Evolutionary conservation across 2,113 vertebrate species (phyloP), one percentile per base, ranked within the genome.

Genomic region (Pungitius pungitius): DNA sequence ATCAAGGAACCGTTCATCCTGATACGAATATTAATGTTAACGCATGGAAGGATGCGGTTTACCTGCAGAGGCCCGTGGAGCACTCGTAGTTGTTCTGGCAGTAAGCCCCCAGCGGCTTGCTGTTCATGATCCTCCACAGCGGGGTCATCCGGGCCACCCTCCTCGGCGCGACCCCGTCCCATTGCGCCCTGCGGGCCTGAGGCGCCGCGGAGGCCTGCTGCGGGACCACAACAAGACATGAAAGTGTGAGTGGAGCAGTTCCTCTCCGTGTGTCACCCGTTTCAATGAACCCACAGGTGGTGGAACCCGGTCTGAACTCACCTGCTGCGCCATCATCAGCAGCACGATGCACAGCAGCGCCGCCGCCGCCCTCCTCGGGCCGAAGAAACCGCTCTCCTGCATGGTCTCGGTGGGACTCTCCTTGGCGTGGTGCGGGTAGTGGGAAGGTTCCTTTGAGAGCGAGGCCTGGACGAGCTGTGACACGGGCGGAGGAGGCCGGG

Each of bases 81-180:
- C 94, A 95, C n/a, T 95, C 94, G 1, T 91, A 90, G 88, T 92
- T 87, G 77, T 92, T 88, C 54, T 93, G 89, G 80, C 94, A 95
- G 81, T 92, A 94, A 2, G 94, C 94, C 0, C 93, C 91, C 0
- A 75, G 81, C 0, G 94, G 94, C 85, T 95, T 95, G 20, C 88
- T 94, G 73, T 87, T 94, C 89, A 95, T 85, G 83, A 90, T 90
- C 73, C 94, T 90, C 94, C 94, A 95, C 78, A 95, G 89, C 0
- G 94, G 93, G 0, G 90, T 93, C 93, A 93, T 94, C 14, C 94
- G 90, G 7, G 90, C 89, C 0, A 27, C 69, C 55, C 94, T 82
- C 56, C 71, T 87, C 65, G 75, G 81, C 0, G 24, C 0, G 17
- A 13, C 2, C 26, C 56, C 18, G 24, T 1, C 10, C 18, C 52